Conservation (phyloP, 2,888 invertebrate species). For the Galeopsomyia nigrocyanea region DNA sequence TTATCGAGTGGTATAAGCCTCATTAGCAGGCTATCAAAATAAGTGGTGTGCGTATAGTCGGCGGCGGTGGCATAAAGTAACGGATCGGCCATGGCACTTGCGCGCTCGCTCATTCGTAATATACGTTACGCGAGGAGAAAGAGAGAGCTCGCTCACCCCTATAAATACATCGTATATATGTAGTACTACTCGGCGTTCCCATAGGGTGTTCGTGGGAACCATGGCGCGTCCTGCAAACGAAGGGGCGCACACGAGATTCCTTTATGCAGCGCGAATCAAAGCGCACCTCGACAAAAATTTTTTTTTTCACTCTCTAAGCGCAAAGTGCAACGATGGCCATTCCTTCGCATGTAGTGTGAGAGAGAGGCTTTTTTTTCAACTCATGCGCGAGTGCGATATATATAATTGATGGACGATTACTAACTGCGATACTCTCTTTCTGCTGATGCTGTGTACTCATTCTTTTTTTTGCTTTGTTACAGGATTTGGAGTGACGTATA, state of each 20-base stretch:
- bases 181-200: constrained; percentile 34
- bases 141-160: constrained; percentile 32
- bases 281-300: neutral
- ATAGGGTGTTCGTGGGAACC: constrained; percentile 48
- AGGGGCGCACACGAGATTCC: neutral
- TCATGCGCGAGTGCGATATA: constrained; percentile 14
- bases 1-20: constrained; percentile 7
- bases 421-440: neutral
- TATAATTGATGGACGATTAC: neutral
- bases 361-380: neutral
- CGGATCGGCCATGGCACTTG: constrained; percentile 22
- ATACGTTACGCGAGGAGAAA: neutral
- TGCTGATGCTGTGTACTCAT: neutral
- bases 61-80: constrained; percentile 16
- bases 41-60: constrained; percentile 25
- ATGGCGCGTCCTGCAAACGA: constrained; percentile 28
- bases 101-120: neutral
- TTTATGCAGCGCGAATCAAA: neutral
- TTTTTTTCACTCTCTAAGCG: neutral
- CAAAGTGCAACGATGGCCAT: constrained; percentile 43
- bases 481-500: constrained; percentile 28
- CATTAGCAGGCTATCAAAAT: constrained; percentile 26
- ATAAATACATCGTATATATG: neutral
- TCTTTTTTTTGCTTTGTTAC: constrained; percentile 19
- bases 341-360: constrained; percentile 9